Evolutionary conservation across 2,888 invertebrate species (phyloP).

Genomic region (Ariolimax columbianus): DNA sequence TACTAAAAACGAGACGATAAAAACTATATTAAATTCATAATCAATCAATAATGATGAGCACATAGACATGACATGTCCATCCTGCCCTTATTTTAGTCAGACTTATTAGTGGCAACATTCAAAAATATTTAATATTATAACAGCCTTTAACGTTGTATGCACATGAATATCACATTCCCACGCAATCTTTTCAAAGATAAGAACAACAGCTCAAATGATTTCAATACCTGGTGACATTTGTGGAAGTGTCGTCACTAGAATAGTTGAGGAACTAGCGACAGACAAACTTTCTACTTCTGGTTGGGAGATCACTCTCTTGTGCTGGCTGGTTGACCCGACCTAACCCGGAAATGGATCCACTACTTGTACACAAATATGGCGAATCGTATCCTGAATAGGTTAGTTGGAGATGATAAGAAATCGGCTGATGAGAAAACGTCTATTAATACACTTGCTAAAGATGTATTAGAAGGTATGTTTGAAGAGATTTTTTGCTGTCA

Average conservation of each 20-base stretch:
- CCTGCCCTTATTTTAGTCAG: no score
- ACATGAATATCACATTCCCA: no score
- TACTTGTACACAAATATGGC: constrained; percentile 15
- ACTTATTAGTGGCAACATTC: no score
- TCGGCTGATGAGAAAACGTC: not conserved
- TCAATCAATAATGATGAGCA: no score
- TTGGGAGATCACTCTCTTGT: not conserved
- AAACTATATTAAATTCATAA: no score
- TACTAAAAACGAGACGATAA: no score
- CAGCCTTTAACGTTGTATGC: no score
- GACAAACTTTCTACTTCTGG: not conserved
- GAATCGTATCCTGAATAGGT: not conserved
- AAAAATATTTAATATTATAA: no score
- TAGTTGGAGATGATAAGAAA: not conserved
- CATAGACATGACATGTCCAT: no score
- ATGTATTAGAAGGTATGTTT: not conserved
- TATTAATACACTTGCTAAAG: not conserved
- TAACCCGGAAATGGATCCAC: not conserved
- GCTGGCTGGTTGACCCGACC: not conserved
- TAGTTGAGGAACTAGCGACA: not conserved
- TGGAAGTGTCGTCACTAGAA: constrained; percentile 2
- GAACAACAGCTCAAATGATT: not conserved
- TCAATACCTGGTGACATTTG: not conserved
- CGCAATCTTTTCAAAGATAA: no score
- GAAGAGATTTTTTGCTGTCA: no score